Base-by-base conservation (phyloP, 2,113 vertebrate genomes). In the Esox niger region DNA sequence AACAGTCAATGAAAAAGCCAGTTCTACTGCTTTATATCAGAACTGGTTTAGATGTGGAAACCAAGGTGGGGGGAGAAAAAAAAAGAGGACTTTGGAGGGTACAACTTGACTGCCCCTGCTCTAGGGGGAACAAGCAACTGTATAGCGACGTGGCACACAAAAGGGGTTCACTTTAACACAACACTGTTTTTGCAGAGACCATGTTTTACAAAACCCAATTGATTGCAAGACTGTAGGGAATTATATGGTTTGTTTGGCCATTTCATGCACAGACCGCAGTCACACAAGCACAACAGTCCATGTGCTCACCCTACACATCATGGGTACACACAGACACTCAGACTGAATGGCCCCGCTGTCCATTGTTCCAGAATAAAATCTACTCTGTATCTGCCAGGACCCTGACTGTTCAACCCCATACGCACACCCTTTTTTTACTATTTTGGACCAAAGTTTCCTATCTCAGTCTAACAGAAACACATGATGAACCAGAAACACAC, bases 271-370 rank as follows among this genome's bases (percentile, higher is more conserved):
- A 57, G 4, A 29, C 23, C 23, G 4, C 15, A 17, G 13, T 15
- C 38, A 52, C 4, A 52, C n/a, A 21, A 57, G 2, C 10, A 56
- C 54, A 56, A 56, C 54, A 56, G 54, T 27, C 25, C n/a, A n/a
- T 9, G 54, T 56, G 54, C 27, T 4, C 9, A 11, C 11, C 11
- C 55, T 8, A 29, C 49, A 25, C 20, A 7, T 56, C 17, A 43
- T 3, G 15, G 9, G 17, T 8, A 52, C 43, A 65, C 63, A 65
- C 25, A 65, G 23, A 57, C 55, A 57, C 7, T 23, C 21, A 57
- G 27, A 57, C 21, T 26, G 3, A 57, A 56, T 66, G 49, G 64
- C 31, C 33, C 64, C 31, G 35, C 52, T 67, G 64, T 67, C 25
- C 32, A 38, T 46, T 68, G 66, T 68, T 54, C 54, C 55, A 58